phyloP scores from a whole-genome alignment of 2,113 vertebrate genomes.

The Apteryx mantelli region DNA sequence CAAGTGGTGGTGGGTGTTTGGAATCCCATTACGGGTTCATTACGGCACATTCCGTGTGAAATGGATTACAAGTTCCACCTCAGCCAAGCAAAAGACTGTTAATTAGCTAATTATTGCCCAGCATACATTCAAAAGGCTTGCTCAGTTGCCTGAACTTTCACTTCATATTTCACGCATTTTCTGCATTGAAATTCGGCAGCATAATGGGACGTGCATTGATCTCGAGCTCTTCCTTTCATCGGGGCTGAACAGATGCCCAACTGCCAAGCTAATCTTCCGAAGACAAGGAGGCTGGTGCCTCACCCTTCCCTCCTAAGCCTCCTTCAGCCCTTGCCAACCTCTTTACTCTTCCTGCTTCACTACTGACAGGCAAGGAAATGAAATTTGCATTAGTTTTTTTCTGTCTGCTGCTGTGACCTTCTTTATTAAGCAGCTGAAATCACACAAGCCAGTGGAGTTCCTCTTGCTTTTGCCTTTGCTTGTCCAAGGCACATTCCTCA shows the following conservation, averaged over 20 bases:
- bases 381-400: not conserved
- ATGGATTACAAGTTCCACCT: slow-evolving; percentile 2
- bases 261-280: not conserved
- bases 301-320: not conserved
- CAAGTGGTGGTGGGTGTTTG: not conserved
- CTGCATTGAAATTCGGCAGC: not conserved
- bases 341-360: not conserved
- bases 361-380: accelerated
- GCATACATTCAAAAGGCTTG: not conserved
- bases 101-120: slow-evolving; percentile 66
- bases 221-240: not conserved
- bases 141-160: slow-evolving; percentile 23
- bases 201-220: not conserved
- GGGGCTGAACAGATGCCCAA: not conserved
- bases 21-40: not conserved
- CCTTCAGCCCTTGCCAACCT: not conserved
- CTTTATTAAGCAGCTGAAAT: not conserved
- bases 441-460: not conserved
- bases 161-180: not conserved
- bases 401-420: not conserved
- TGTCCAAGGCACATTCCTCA: not conserved
- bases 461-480: not conserved
- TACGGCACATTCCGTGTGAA: not conserved
- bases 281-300: not conserved
- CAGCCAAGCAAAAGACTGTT: slow-evolving; percentile 50